phyloP scores from a whole-genome alignment of 2,888 invertebrate genomes.

The Diploptera punctata region DNA sequence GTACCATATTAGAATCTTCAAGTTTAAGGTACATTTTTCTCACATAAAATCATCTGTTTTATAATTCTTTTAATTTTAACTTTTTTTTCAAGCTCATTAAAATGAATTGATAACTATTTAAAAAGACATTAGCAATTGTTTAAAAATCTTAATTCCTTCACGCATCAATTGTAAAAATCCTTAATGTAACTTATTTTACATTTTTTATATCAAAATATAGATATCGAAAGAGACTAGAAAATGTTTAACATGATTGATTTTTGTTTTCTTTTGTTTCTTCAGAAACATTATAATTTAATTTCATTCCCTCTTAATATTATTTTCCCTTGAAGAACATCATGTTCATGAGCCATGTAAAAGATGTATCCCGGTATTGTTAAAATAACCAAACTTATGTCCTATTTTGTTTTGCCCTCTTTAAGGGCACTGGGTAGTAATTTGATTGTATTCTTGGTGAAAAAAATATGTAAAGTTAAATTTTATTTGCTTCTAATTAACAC shows the following conservation, averaged over 20 bases:
- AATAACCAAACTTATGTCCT: no score
- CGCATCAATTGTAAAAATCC: slow-evolving; percentile 20
- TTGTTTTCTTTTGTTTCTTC: background rate
- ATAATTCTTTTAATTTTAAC: background rate
- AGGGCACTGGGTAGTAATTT: no score
- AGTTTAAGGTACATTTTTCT: slow-evolving; percentile 14
- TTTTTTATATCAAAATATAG: slow-evolving; percentile 27
- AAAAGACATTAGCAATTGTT: background rate
- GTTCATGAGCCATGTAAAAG: slow-evolving; percentile 7
- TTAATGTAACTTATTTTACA: slow-evolving; percentile 23
- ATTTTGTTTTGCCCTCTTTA: no score
- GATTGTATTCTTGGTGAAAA: no score
- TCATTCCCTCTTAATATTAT: background rate
- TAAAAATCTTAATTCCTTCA: slow-evolving; percentile 5
- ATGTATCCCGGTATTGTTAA: no score
- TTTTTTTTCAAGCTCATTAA: background rate
- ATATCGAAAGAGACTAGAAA: slow-evolving; percentile 27
- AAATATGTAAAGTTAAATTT: no score
- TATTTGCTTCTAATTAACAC: no score
- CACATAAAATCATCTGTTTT: slow-evolving; percentile 14
- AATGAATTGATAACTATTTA: slow-evolving; percentile 8
- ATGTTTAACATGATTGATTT: slow-evolving; percentile 10
- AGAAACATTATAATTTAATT: background rate
- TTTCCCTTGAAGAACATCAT: background rate
- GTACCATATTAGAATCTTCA: slow-evolving; percentile 4